A percentile compares a stretch with the other conserved stretches of the same genome.
Evolutionary conservation across 2,797 vertebrate genomes (phyloP).

Genomic region (Alouatta caraya): DNA sequence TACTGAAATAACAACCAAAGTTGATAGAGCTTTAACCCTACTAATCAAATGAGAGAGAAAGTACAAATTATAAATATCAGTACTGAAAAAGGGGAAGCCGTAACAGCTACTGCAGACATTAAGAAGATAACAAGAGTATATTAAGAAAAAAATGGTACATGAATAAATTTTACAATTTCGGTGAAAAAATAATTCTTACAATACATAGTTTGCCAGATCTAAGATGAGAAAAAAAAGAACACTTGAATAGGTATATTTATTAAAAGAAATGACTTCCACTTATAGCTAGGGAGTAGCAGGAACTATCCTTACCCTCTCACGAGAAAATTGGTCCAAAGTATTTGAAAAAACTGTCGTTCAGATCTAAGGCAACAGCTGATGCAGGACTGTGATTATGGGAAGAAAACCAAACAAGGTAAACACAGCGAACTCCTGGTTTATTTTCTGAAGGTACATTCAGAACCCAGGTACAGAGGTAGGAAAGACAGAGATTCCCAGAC

Average conservation of each 20-base stretch:
- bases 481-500: neutral
- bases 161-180: neutral
- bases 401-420: neutral
- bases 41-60: neutral
- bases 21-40: neutral
- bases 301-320: neutral
- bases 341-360: neutral
- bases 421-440: accelerated
- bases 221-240: neutral
- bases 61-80: neutral
- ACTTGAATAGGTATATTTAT: neutral
- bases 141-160: neutral
- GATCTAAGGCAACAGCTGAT: neutral
- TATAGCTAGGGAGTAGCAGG: neutral
- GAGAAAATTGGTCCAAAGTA: neutral
- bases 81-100: neutral
- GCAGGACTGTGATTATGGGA: neutral
- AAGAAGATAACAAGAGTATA: neutral
- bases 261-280: neutral
- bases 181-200: neutral
- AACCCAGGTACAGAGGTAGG: neutral
- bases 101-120: neutral
- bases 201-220: neutral
- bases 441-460: neutral
- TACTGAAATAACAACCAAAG: neutral